Evolutionary conservation across 1,140 invertebrate genomes (phyloP).

Genomic region (Anastrepha obliqua): DNA sequence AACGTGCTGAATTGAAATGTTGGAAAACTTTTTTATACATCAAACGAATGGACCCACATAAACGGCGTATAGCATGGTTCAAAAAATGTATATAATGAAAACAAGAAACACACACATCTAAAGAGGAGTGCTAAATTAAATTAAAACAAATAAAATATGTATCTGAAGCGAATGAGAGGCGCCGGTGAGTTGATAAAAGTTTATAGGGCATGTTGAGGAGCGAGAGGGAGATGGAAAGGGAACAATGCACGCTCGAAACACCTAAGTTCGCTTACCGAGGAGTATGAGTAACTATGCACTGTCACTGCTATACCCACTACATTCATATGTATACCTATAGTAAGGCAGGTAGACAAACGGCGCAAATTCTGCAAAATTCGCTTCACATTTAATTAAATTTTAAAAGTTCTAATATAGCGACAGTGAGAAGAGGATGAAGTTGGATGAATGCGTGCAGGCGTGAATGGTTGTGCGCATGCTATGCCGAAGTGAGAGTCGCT

Average conservation of each 20-base stretch:
- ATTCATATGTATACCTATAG: background rate
- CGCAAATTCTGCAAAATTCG: background rate
- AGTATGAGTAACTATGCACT: slow-evolving; percentile 13
- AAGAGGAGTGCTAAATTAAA: too few species aligned
- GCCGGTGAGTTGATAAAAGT: too few species aligned
- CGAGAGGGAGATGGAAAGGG: too few species aligned
- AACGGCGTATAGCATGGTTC: background rate
- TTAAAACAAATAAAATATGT: too few species aligned
- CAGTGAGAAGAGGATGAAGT: background rate
- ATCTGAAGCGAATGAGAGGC: too few species aligned
- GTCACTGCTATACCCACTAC: background rate
- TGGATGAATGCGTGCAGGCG: background rate
- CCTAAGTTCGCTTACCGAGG: background rate
- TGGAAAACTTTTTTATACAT: background rate
- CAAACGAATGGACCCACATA: background rate
- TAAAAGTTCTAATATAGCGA: background rate
- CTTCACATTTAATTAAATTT: background rate
- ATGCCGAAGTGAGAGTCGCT: background rate
- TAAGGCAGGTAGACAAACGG: background rate
- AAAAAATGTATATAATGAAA: too few species aligned
- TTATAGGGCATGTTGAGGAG: too few species aligned
- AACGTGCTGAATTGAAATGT: background rate
- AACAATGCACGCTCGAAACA: too few species aligned
- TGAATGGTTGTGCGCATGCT: background rate
- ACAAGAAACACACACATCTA: too few species aligned